Evolutionary conservation across 1,140 invertebrate genomes (phyloP).

Genomic region (Helicoverpa armigera): DNA sequence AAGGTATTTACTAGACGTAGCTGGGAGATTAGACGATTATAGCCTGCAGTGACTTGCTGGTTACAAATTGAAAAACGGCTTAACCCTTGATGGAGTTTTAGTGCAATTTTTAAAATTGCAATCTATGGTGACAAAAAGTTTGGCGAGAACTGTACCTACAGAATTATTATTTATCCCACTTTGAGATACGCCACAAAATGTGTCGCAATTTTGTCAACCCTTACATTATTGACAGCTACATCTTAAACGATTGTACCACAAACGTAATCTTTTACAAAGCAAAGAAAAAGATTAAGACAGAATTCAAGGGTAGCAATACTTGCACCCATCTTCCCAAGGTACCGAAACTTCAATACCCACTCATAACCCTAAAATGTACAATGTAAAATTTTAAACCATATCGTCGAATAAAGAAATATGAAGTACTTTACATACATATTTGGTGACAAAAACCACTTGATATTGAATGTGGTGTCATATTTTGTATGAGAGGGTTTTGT

Average conservation of each 20-base stretch:
- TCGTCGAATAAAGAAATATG: constrained; percentile 45
- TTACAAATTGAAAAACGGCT: not conserved
- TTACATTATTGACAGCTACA: not conserved
- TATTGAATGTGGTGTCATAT: constrained; percentile 74
- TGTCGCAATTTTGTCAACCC: not conserved
- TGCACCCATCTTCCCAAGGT: constrained; percentile 43
- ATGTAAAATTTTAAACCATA: constrained; percentile 58
- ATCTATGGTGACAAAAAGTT: not conserved
- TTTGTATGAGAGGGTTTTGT: constrained; percentile 38
- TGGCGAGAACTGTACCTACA: not conserved
- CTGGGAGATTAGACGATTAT: constrained; percentile 24
- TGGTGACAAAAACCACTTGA: constrained; percentile 69
- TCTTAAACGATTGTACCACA: not conserved
- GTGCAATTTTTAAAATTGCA: not conserved
- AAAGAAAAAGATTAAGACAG: constrained; percentile 37
- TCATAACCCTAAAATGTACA: constrained; percentile 64
- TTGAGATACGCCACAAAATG: not conserved
- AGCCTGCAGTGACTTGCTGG: constrained; percentile 27
- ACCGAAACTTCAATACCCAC: constrained; percentile 62
- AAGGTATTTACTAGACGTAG: constrained; percentile 8
- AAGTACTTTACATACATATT: constrained; percentile 57
- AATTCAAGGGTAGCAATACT: not conserved
- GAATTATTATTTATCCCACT: not conserved
- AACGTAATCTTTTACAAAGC: not conserved
- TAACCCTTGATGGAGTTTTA: not conserved